phyloP scores from a whole-genome alignment of 2,113 vertebrate genomes.

The Elephas maximus region DNA sequence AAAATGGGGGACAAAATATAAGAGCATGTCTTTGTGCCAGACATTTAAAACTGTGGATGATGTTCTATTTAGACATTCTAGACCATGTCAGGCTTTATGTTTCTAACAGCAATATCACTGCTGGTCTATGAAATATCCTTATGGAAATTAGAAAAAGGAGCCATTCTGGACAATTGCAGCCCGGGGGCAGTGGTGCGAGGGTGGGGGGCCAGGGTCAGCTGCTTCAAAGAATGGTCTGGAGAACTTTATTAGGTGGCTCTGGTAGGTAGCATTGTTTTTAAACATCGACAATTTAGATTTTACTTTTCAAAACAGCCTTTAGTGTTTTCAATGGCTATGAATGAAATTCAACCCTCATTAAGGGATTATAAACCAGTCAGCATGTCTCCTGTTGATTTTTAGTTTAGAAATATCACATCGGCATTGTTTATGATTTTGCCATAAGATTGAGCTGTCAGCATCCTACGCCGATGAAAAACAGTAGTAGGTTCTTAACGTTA shows the following conservation, averaged over 20 bases:
- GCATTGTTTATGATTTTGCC: not conserved
- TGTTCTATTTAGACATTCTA: not conserved
- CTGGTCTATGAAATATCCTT: not conserved
- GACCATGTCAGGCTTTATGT: not conserved
- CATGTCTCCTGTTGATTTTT: conserved; percentile 34
- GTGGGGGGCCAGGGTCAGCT: rapidly evolving
- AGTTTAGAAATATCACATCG: not conserved
- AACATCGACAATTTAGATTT: not conserved
- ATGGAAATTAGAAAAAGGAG: not conserved
- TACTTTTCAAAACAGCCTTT: conserved; percentile 3
- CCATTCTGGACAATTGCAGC: not conserved
- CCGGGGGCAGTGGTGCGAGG: no score
- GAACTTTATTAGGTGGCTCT: not conserved
- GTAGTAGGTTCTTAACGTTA: not conserved
- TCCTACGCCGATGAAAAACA: not conserved
- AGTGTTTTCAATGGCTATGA: not conserved
- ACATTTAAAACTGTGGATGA: not conserved
- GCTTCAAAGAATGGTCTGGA: not conserved
- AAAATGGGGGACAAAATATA: not conserved
- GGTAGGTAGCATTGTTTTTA: not conserved
- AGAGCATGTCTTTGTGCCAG: not conserved
- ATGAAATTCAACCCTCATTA: not conserved
- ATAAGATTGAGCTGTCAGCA: not conserved
- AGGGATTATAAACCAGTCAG: not conserved
- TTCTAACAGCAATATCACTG: not conserved